Evolutionary conservation across 2,888 invertebrate species (phyloP), one percentile per base, ranked within the genome.

Genomic region (Microdon myrmicae): DNA sequence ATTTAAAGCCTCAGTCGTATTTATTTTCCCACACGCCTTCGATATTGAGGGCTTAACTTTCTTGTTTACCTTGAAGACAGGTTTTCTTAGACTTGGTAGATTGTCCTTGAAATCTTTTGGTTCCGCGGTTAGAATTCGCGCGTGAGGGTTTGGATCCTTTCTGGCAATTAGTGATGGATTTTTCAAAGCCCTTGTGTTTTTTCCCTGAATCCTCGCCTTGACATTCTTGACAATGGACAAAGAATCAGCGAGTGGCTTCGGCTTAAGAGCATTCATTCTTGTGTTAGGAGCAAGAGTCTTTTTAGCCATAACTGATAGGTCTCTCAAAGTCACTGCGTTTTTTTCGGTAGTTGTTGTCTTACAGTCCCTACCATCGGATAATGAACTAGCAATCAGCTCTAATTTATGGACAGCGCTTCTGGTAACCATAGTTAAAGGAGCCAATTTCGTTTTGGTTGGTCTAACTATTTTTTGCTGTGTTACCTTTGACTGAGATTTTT

Each of bases 1-100:
- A 17, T 20, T 7, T 28, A n/a, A n/a, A n/a, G n/a, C n/a, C n/a
- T n/a, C n/a, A n/a, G n/a, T 26, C 19, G 14, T 22, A 14, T 2
- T 23, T 10, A 26, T 9, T 6, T 41, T 8, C 0, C 12, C 14
- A 2, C 45, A 26, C 7, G 54, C 39, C 3, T 41, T 44, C 2
- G 66, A 55, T 12, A 54, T 29, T 2, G 41, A 47, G 1, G 44
- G 7, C 2, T 16, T 25, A 0, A 9, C 2, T 1, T 43, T 34
- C 20, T 68, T 69, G 3, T 68, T 55, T 0, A 68, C 68, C 12
- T 71, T 71, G 13, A 71, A 60, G 2, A 22, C 55, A 2, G 12
- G 66, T 12, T 32, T 67, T 16, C 54, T 68, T 10, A 6, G 59
- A 13, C 51, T 32, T 32, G 45, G 54, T 2, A 45, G 1, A 3